These are phyloP conservation scores for Hecatera dysodea DNA, from an alignment of 2,888 invertebrate genomes.

Conservation along the genomic window DNA sequence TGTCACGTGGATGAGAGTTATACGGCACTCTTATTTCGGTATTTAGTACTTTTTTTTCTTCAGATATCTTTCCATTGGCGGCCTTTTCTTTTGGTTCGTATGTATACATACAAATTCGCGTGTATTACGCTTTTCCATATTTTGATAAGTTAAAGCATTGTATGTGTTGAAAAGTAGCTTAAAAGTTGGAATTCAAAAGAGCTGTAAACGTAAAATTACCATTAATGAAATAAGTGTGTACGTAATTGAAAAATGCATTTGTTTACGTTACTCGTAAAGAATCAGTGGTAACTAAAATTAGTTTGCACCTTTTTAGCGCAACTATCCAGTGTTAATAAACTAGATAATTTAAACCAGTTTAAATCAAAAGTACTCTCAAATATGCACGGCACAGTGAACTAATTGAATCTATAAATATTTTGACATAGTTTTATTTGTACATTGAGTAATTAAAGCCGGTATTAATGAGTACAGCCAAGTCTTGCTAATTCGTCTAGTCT, in stretches of 20 bases:
- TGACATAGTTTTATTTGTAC: slow-evolving; percentile 22
- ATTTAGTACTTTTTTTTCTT: neutral
- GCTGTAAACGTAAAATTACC: neutral
- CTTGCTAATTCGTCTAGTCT: neutral
- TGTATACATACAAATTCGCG: neutral
- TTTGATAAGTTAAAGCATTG: neutral
- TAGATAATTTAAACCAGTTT: neutral
- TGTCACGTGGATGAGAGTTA: slow-evolving; percentile 38
- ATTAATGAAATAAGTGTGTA: neutral
- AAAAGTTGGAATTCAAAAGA: neutral
- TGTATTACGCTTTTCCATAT: neutral
- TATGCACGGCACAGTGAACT: slow-evolving; percentile 8
- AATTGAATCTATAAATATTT: slow-evolving; percentile 35
- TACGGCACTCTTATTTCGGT: slow-evolving; percentile 6
- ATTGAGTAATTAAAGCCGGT: neutral
- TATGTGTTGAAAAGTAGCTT: neutral
- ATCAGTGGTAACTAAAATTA: neutral
- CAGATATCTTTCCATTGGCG: too few species aligned
- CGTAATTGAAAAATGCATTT: neutral
- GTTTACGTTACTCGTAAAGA: neutral
- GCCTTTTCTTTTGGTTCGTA: neutral
- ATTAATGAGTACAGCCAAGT: slow-evolving; percentile 15
- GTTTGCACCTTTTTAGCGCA: too few species aligned
- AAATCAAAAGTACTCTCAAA: neutral
- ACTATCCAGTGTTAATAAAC: neutral